phyloP scores from a whole-genome alignment of 1,140 invertebrate species.

The Eupristina koningsbergeri region DNA sequence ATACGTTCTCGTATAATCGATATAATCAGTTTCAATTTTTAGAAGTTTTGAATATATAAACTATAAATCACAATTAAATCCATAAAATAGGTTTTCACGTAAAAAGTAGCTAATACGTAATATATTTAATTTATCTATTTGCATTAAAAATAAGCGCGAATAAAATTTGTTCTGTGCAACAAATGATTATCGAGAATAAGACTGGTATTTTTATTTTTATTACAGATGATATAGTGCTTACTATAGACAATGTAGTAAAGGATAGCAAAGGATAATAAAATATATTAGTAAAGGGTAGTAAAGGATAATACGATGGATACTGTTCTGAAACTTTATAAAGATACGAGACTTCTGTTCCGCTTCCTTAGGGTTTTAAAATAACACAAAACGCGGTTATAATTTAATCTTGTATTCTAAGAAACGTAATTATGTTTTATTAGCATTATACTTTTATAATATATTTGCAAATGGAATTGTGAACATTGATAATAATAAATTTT shows the following conservation, averaged over 20 bases:
- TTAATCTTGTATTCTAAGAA: background rate
- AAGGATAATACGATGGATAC: conserved; percentile 24
- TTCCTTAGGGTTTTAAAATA: background rate
- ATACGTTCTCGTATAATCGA: too few species aligned
- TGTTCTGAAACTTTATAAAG: background rate
- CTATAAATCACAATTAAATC: too few species aligned
- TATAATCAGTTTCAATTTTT: too few species aligned
- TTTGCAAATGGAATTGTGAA: background rate
- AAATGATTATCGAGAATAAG: conserved; percentile 1
- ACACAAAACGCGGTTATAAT: conserved; percentile 2
- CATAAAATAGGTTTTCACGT: too few species aligned
- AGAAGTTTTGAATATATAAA: too few species aligned
- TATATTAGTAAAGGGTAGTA: too few species aligned
- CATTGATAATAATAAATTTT: background rate
- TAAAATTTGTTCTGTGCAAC: background rate
- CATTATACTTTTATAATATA: background rate
- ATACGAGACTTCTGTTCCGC: background rate
- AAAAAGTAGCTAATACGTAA: too few species aligned
- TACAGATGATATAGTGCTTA: background rate
- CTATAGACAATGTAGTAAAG: background rate
- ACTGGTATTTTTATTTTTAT: conserved; percentile 17
- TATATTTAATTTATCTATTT: too few species aligned
- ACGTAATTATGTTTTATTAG: background rate
- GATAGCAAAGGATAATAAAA: too few species aligned
- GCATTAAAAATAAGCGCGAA: too few species aligned